phyloP scores from a whole-genome alignment of 1,140 invertebrate genomes.

The Leptinotarsa texana region DNA sequence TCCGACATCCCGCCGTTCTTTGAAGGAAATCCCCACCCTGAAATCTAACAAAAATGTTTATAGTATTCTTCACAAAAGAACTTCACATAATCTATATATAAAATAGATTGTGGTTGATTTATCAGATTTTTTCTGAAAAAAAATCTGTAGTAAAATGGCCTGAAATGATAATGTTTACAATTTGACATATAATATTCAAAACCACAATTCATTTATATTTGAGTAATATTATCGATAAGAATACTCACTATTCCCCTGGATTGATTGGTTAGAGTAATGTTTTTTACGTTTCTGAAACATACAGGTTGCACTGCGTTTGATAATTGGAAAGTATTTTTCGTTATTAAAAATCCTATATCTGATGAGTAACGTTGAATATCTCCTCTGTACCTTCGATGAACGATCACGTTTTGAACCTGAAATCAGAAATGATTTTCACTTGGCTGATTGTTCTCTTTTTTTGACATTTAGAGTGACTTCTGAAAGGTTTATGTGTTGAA shows the following conservation, averaged over 20 bases:
- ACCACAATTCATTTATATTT: too few species aligned
- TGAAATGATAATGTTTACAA: too few species aligned
- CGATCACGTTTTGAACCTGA: not conserved
- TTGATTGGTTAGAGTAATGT: not conserved
- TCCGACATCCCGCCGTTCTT: conserved; percentile 32
- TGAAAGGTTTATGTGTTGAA: too few species aligned
- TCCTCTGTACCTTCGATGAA: conserved; percentile 20
- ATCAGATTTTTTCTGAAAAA: too few species aligned
- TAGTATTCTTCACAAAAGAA: too few species aligned
- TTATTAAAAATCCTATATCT: conserved; percentile 26
- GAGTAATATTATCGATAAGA: not conserved
- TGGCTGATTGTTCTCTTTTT: too few species aligned
- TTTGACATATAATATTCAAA: too few species aligned
- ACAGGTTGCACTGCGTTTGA: conserved; percentile 23
- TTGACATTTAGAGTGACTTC: too few species aligned
- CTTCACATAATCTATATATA: too few species aligned
- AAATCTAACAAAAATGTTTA: conserved; percentile 29
- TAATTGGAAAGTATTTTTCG: conserved; percentile 9
- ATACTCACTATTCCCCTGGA: conserved; percentile 17
- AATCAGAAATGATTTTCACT: too few species aligned
- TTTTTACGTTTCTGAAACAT: conserved; percentile 13
- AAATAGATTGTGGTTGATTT: too few species aligned
- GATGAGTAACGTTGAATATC: not conserved
- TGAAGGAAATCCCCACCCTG: conserved; percentile 44
- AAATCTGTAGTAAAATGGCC: too few species aligned